phyloP scores from a whole-genome alignment of 2,113 vertebrate genomes.

The Oxygymnocypris stewartii region DNA sequence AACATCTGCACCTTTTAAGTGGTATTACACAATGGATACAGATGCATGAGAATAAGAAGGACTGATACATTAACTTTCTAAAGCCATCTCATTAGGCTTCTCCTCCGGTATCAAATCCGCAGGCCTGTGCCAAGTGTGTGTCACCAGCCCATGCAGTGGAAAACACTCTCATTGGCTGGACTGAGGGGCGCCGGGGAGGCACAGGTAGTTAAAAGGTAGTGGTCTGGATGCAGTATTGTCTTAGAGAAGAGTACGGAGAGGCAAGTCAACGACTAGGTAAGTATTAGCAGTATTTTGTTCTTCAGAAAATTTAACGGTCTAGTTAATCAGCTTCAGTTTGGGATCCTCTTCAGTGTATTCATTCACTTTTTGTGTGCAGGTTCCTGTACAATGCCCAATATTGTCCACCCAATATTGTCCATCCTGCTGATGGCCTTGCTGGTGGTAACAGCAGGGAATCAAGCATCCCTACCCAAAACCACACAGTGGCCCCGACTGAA shows the following conservation, averaged over 20 bases:
- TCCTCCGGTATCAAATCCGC: constrained; percentile 50
- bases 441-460: constrained; percentile 50
- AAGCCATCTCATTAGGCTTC: constrained; percentile 51
- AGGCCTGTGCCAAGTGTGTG: constrained; percentile 48
- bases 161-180: constrained; percentile 44
- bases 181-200: constrained; percentile 24
- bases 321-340: neutral
- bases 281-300: neutral
- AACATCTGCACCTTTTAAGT: neutral
- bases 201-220: constrained; percentile 52
- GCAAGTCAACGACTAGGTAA: constrained; percentile 36
- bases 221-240: constrained; percentile 36
- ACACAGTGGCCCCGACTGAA: constrained; percentile 75
- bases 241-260: constrained; percentile 34
- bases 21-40: neutral
- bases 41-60: constrained; percentile 48
- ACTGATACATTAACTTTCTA: constrained; percentile 42
- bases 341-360: neutral
- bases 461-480: constrained; percentile 69
- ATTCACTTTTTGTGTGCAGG: neutral
- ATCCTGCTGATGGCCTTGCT: constrained; percentile 63
- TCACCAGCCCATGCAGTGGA: constrained; percentile 47
- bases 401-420: constrained; percentile 46
- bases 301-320: no score
- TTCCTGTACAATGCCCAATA: constrained; percentile 43